Evolutionary conservation across 1,140 invertebrate genomes (phyloP).

Genomic region (Drosophila saltans): DNA sequence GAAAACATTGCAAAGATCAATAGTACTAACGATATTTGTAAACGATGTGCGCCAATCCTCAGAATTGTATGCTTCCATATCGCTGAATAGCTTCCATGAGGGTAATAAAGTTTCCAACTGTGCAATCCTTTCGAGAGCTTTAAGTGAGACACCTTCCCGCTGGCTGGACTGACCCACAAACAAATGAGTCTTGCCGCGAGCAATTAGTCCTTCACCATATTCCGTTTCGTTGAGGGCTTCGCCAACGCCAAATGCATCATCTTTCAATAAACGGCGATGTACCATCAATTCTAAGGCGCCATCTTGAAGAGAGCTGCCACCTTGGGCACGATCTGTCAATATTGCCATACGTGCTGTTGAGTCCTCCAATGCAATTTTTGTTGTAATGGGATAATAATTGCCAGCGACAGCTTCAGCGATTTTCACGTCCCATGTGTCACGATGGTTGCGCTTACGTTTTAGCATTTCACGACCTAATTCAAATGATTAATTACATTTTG

Average conservation of each 20-base stretch:
- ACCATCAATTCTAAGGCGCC: constrained; percentile 93
- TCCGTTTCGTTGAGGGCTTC: constrained; percentile 96
- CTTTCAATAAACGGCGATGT: constrained; percentile 92
- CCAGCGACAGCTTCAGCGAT: constrained; percentile 84
- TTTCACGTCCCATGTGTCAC: constrained; percentile 84
- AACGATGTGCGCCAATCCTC: constrained; percentile 60
- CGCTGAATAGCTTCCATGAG: constrained; percentile 77
- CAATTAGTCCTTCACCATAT: constrained; percentile 90
- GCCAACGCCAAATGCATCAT: constrained; percentile 97
- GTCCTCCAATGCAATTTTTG: constrained; percentile 88
- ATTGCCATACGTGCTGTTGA: constrained; percentile 86
- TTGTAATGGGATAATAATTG: constrained; percentile 97
- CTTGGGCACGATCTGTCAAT: constrained; percentile 94
- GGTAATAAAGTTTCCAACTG: constrained; percentile 71
- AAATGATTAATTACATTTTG: no score
- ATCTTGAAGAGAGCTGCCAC: constrained; percentile 91
- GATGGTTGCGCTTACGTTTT: constrained; percentile 88
- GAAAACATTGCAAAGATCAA: not conserved
- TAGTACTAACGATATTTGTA: constrained; percentile 58
- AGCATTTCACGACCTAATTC: constrained; percentile 90
- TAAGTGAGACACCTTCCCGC: constrained; percentile 64
- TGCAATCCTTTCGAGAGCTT: constrained; percentile 58
- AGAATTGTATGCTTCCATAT: constrained; percentile 49
- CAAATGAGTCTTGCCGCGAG: constrained; percentile 89
- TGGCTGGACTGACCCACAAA: constrained; percentile 84